Conservation (phyloP, 2,113 vertebrate genomes). For the Scomber japonicus region DNA sequence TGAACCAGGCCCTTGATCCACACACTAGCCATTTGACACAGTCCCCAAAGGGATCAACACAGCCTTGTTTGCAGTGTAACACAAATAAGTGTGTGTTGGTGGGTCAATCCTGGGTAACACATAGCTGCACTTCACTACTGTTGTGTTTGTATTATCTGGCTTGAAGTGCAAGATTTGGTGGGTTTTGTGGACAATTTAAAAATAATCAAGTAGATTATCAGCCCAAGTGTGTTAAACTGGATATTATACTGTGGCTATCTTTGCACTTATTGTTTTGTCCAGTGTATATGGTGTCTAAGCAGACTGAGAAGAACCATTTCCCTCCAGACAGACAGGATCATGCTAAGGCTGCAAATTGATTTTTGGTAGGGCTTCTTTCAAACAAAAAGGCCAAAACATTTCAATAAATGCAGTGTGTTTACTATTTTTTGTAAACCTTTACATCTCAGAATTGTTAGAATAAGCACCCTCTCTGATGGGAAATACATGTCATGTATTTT, state of each 20-base stretch:
- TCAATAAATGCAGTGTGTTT: too few species aligned
- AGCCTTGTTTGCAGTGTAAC: slow-evolving; percentile 4
- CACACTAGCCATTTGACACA: slow-evolving; percentile 6
- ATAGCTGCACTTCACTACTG: background rate
- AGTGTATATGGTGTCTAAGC: background rate
- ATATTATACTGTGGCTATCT: background rate
- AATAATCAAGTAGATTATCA: background rate
- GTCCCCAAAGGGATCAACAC: slow-evolving; percentile 3
- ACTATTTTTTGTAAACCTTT: too few species aligned
- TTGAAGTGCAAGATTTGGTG: background rate
- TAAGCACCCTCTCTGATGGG: too few species aligned
- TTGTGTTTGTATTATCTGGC: background rate
- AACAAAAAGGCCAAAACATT: background rate
- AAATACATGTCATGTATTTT: too few species aligned
- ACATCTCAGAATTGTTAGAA: too few species aligned
- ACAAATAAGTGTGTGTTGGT: background rate
- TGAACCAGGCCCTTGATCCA: slow-evolving; percentile 7
- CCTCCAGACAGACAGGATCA: background rate
- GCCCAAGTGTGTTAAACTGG: background rate
- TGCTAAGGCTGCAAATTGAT: background rate
- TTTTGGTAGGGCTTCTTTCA: background rate
- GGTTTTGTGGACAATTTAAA: background rate
- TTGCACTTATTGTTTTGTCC: background rate
- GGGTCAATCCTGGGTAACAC: background rate
- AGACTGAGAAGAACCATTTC: background rate